These are phyloP conservation scores for Drosophila nikananu DNA, from an alignment of 1,140 invertebrate species.

Conservation along the genomic window DNA sequence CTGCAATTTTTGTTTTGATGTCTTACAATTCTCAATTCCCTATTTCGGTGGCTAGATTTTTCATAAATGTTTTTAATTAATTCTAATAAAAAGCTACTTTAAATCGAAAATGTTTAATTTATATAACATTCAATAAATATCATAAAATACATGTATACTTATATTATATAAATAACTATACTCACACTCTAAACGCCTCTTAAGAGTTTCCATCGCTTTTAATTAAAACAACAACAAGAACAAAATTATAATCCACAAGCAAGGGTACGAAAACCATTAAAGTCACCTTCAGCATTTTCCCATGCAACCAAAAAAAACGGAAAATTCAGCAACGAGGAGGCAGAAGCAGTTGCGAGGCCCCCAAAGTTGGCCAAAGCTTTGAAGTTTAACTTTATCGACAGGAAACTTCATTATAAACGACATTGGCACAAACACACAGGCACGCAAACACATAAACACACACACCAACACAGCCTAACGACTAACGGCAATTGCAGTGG, in stretches of 20 bases:
- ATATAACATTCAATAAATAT: not conserved
- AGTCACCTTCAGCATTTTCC: conserved; percentile 60
- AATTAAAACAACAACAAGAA: not conserved
- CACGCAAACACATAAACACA: conserved; percentile 26
- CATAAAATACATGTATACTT: too few species aligned
- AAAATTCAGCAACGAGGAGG: conserved; percentile 17
- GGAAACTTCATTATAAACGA: conserved; percentile 83
- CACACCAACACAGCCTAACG: conserved; percentile 7
- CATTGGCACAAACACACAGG: conserved; percentile 71
- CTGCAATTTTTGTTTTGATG: not conserved
- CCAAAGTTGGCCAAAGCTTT: conserved; percentile 49
- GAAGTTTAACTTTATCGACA: conserved; percentile 78
- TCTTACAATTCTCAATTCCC: not conserved
- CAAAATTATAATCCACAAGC: conserved; percentile 14
- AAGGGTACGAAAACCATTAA: conserved; percentile 49
- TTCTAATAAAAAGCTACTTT: not conserved
- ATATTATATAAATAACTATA: not conserved
- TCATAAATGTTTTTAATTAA: not conserved
- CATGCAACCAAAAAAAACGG: conserved; percentile 25
- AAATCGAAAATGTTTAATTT: not conserved
- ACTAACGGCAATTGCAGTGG: conserved; percentile 57
- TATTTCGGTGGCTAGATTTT: not conserved
- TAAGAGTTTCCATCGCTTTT: conserved; percentile 4
- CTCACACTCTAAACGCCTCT: not conserved
- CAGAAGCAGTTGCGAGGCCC: conserved; percentile 18